These are phyloP conservation scores for Cryptops parisi DNA, from an alignment of 2,888 invertebrate species.

Conservation along the genomic window DNA sequence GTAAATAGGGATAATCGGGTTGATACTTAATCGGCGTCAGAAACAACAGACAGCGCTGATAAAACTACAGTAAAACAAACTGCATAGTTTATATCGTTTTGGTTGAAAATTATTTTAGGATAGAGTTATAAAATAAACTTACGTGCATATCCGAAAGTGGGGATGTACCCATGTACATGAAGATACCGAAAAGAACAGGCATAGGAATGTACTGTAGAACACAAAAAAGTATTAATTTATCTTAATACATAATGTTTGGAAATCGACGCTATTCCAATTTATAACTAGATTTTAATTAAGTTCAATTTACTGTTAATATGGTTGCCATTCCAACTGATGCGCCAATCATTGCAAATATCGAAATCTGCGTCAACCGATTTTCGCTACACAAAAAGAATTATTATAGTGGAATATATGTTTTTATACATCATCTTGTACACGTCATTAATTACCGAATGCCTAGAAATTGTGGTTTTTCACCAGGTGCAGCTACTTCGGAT, in stretches of 20 bases:
- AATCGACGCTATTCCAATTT: not conserved
- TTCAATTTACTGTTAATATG: conserved; percentile 7
- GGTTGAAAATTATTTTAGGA: too few relatives aligned
- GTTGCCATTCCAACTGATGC: conserved; percentile 12
- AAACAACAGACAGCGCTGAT: conserved; percentile 6
- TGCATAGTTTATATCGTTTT: not conserved
- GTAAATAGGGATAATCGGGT: conserved; percentile 11
- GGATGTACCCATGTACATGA: conserved; percentile 14
- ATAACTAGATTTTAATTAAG: not conserved
- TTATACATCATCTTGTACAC: not conserved
- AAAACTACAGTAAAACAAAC: conserved; percentile 9
- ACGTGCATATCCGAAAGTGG: conserved; percentile 12
- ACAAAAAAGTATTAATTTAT: not conserved
- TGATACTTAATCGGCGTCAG: conserved; percentile 12
- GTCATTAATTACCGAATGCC: conserved; percentile 29
- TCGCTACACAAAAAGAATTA: conserved; percentile 1
- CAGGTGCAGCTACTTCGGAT: conserved; percentile 36
- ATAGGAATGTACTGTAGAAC: conserved; percentile 10
- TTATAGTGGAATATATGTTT: not conserved
- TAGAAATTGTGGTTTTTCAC: conserved; percentile 36
- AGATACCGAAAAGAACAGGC: conserved; percentile 11
- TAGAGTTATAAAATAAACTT: too few relatives aligned
- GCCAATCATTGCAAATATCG: conserved; percentile 10
- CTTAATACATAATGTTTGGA: not conserved
- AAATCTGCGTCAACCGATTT: conserved; percentile 11